Evolutionary conservation across 2,888 invertebrate genomes (phyloP).

Genomic region (Ophioninae sp.): DNA sequence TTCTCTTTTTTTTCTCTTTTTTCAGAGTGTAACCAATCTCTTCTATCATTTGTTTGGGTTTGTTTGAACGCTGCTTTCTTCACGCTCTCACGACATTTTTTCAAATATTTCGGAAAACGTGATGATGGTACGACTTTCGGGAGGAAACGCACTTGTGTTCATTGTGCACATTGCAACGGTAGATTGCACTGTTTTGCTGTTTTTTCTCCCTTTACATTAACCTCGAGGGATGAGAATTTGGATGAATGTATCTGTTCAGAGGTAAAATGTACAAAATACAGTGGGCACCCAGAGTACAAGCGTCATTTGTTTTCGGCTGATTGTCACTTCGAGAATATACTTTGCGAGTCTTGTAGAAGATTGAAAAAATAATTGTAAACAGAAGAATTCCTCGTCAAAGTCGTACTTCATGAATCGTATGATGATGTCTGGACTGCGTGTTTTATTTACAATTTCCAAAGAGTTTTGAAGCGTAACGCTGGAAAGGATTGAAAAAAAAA

Average conservation of each 20-base stretch:
- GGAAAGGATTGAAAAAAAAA: background rate
- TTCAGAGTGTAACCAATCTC: constrained; percentile 26
- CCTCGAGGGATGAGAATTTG: background rate
- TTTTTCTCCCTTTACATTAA: background rate
- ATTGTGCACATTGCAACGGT: background rate
- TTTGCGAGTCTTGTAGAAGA: background rate
- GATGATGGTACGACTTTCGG: background rate
- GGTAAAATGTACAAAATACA: background rate
- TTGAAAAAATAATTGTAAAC: background rate
- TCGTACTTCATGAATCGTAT: constrained; percentile 32
- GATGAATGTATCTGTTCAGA: background rate
- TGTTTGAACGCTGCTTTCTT: constrained; percentile 36
- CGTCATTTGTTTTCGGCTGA: background rate
- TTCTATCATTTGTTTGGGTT: constrained; percentile 27
- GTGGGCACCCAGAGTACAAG: background rate
- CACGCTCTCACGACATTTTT: constrained; percentile 9
- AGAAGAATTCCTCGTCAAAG: constrained; percentile 1
- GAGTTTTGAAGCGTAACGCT: constrained; percentile 24
- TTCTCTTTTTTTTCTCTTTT: background rate
- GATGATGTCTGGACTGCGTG: constrained; percentile 38
- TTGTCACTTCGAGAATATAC: background rate
- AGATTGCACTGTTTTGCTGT: background rate
- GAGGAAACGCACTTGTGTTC: background rate
- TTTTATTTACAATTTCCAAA: constrained; percentile 13
- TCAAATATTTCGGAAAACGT: background rate